Conservation (phyloP, 2,888 invertebrate genomes). For the Ophraella communa region DNA sequence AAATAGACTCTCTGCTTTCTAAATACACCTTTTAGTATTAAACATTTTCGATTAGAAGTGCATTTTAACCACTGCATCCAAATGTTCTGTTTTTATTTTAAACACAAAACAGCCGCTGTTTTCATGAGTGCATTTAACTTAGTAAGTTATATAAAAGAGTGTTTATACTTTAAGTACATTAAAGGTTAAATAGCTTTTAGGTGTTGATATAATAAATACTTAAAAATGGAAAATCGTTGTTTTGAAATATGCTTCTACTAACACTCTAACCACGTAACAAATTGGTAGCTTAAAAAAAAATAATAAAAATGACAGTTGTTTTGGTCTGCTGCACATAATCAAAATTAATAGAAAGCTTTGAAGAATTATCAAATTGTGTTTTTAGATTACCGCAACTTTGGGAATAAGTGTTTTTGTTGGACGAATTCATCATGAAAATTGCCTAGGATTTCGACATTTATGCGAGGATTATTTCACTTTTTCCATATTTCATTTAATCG, state of each 20-base stretch:
- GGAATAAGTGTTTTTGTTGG: slow-evolving; percentile 31
- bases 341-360: too few species aligned
- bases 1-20: background rate
- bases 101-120: slow-evolving; percentile 30
- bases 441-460: slow-evolving; percentile 3
- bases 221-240: too few species aligned
- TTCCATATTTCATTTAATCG: slow-evolving; percentile 33
- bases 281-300: too few species aligned
- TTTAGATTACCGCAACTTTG: slow-evolving; percentile 27
- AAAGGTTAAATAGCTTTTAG: background rate
- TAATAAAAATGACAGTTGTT: background rate
- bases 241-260: too few species aligned
- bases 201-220: background rate
- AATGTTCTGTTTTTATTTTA: slow-evolving; percentile 34
- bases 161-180: background rate
- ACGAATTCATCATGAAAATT: slow-evolving; percentile 17
- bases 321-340: too few species aligned
- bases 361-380: too few species aligned
- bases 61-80: background rate
- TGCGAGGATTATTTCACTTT: slow-evolving; percentile 33
- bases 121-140: slow-evolving; percentile 40
- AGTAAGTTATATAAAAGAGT: slow-evolving; percentile 33
- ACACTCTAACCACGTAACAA: too few species aligned
- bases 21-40: background rate
- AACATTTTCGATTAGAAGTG: background rate